These are phyloP conservation scores for Cremastinae sp. DNA, from an alignment of 2,888 invertebrate species.

Conservation along the genomic window DNA sequence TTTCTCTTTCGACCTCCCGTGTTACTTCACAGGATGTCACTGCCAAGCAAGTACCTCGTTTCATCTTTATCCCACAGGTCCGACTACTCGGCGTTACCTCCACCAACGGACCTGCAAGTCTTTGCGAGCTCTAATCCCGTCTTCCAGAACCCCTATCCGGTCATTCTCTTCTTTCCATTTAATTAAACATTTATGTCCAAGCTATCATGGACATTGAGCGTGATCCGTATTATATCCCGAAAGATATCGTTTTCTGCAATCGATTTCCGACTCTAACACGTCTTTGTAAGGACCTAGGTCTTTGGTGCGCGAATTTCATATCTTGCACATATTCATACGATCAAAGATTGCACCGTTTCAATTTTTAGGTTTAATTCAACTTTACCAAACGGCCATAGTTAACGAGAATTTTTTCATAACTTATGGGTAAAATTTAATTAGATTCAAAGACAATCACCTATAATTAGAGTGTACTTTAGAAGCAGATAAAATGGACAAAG, in stretches of 20 bases:
- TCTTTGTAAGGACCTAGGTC: too few species aligned
- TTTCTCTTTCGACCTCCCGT: not conserved
- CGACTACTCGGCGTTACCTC: slow-evolving; percentile 10
- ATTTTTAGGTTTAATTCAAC: too few species aligned
- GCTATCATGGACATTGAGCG: slow-evolving; percentile 17
- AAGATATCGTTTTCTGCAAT: too few species aligned
- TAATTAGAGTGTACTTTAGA: slow-evolving; percentile 3
- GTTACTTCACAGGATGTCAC: slow-evolving; percentile 34
- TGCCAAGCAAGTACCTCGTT: slow-evolving; percentile 3
- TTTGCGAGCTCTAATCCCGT: slow-evolving; percentile 1
- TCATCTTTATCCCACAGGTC: slow-evolving; percentile 5
- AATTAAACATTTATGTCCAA: slow-evolving; percentile 40
- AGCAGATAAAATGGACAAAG: not conserved
- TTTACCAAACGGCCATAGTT: too few species aligned
- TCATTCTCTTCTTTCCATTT: slow-evolving; percentile 15
- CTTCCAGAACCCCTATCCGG: slow-evolving; percentile 7
- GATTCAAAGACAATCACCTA: not conserved
- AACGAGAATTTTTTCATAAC: too few species aligned
- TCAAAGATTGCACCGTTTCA: too few species aligned
- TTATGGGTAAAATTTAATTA: too few species aligned
- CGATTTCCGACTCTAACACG: too few species aligned
- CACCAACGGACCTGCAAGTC: slow-evolving; percentile 6
- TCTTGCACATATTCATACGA: too few species aligned
- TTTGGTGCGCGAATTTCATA: too few species aligned
- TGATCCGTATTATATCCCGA: slow-evolving; percentile 30